These are phyloP conservation scores for Thymallus thymallus DNA, from an alignment of 2,113 vertebrate species.

Conservation along the genomic window DNA sequence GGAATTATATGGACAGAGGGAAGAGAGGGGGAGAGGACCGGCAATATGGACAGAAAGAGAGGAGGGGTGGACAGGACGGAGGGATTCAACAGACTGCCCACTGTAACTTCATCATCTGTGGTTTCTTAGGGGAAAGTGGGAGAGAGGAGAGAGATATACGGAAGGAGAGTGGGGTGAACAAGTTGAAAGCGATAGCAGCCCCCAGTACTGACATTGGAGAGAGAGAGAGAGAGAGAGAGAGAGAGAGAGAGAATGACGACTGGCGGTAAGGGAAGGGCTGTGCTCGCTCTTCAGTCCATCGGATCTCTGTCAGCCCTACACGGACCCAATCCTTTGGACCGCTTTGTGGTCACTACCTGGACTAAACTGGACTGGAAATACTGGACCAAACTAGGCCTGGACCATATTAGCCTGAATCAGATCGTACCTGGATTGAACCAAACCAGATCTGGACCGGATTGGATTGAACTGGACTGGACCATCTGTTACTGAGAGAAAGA, in stretches of 20 bases:
- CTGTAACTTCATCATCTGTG: conserved; percentile 3
- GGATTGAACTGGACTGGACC: conserved; percentile 13
- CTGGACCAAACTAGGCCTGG: too few relatives aligned
- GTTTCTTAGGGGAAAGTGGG: conserved; percentile 13
- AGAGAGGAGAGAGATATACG: conserved; percentile 10
- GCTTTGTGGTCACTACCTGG: conserved; percentile 20
- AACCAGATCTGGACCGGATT: conserved; percentile 16
- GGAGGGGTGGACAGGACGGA: not conserved
- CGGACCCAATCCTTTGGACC: conserved; percentile 38
- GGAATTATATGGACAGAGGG: conserved; percentile 5
- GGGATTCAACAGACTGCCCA: not conserved
- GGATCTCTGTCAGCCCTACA: conserved; percentile 44
- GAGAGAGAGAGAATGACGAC: not conserved
- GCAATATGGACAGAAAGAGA: conserved; percentile 13
- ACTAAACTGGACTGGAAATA: not conserved
- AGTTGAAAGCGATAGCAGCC: too few relatives aligned
- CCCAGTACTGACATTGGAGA: not conserved
- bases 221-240: not conserved
- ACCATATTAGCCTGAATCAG: too few relatives aligned
- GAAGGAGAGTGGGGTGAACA: conserved; percentile 20
- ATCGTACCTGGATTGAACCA: not conserved
- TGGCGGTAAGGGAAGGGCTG: conserved; percentile 16
- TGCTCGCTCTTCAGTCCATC: conserved; percentile 36
- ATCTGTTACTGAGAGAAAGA: too few relatives aligned
- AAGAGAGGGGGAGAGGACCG: not conserved